phyloP scores from a whole-genome alignment of 1,140 invertebrate species.

The Argopecten irradians region DNA sequence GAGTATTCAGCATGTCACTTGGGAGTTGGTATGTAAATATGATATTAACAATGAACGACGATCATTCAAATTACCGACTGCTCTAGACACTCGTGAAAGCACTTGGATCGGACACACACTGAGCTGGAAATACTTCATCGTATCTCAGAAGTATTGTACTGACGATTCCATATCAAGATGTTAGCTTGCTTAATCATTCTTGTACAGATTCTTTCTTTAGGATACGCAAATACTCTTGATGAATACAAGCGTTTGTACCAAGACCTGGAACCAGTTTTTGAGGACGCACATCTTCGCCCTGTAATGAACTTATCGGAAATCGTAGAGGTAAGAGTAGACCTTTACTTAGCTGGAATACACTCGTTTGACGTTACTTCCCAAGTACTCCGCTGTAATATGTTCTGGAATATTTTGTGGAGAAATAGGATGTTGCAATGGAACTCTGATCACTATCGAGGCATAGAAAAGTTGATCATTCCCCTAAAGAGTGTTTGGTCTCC shows the following conservation, averaged over 20 bases:
- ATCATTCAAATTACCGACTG: no score
- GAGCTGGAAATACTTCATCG: no score
- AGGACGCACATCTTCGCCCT: background rate
- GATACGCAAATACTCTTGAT: background rate
- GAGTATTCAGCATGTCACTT: no score
- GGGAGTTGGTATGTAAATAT: no score
- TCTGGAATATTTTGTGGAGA: background rate
- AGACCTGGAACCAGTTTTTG: background rate
- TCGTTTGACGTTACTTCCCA: background rate
- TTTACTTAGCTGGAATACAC: background rate
- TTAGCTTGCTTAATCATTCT: background rate
- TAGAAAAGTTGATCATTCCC: background rate
- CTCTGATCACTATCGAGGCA: background rate
- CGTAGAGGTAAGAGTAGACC: background rate
- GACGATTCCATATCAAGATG: no score
- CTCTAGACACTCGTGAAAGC: no score
- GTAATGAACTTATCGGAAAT: background rate
- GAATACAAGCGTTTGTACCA: background rate
- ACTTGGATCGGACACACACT: no score
- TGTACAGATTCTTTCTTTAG: background rate
- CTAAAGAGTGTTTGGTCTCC: background rate
- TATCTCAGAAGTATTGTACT: no score
- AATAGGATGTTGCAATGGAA: background rate
- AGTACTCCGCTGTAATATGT: background rate
- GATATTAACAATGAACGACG: no score